Percentiles rank a stretch among this genome's conserved stretches.
These are phyloP conservation scores for Heliornis fulica DNA, from an alignment of 2,113 vertebrate genomes.

Conservation along the genomic window DNA sequence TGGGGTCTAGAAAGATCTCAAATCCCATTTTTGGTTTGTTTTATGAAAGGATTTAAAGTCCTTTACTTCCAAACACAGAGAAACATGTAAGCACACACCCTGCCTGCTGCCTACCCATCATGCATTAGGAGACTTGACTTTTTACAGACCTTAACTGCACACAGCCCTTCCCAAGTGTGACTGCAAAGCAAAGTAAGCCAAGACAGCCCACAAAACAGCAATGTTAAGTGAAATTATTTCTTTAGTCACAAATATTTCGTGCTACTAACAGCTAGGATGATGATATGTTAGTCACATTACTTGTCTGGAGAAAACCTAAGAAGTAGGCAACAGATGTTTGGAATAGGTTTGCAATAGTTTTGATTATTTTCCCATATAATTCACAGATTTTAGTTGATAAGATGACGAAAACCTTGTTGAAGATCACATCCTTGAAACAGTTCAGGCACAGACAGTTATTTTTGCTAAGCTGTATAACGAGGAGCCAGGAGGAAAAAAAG, in stretches of 20 bases:
- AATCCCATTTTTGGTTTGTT: neutral
- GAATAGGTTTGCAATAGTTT: constrained; percentile 33
- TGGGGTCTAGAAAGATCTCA: neutral
- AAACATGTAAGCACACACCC: neutral
- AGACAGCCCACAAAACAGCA: constrained; percentile 28
- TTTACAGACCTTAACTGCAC: neutral
- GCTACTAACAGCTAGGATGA: constrained; percentile 30
- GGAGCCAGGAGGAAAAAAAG: neutral
- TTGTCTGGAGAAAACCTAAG: constrained; percentile 19
- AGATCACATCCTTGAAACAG: constrained; percentile 23
- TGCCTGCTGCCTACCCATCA: neutral
- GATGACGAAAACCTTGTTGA: constrained; percentile 6
- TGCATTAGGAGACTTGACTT: neutral
- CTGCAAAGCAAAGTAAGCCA: neutral
- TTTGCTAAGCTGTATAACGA: neutral
- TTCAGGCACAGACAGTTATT: neutral
- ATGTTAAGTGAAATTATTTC: neutral
- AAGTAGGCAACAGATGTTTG: constrained; percentile 46
- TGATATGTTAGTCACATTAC: constrained; percentile 12
- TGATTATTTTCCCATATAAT: constrained; percentile 12
- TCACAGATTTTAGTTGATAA: neutral
- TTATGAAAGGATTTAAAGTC: neutral
- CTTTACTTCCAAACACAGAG: neutral
- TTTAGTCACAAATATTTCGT: constrained; percentile 8
- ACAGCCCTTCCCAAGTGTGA: neutral